These are phyloP conservation scores for Suricata suricatta DNA, from an alignment of 2,113 vertebrate genomes.

Conservation along the genomic window DNA sequence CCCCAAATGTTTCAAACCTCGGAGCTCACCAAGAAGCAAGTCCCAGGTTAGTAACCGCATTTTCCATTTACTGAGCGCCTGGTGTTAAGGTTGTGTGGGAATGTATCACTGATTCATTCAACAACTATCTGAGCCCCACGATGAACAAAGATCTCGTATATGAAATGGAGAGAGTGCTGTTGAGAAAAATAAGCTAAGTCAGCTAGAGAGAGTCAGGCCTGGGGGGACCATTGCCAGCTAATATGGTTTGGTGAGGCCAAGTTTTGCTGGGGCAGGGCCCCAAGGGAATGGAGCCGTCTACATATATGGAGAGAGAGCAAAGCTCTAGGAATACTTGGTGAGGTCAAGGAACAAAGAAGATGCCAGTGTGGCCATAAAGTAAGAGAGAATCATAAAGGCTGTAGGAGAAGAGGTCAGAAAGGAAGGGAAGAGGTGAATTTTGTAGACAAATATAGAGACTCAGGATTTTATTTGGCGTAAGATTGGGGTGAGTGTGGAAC, in stretches of 20 bases:
- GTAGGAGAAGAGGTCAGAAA: neutral
- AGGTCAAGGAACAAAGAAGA: neutral
- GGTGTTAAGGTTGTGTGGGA: neutral
- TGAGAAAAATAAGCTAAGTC: neutral
- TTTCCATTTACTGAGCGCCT: neutral
- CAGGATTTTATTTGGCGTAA: neutral
- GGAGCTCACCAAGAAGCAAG: neutral
- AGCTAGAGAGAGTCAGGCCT: neutral
- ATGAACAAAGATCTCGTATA: neutral
- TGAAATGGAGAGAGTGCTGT: accelerated
- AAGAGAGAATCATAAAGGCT: neutral
- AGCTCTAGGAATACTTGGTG: neutral
- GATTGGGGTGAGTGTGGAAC: neutral
- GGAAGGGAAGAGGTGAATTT: neutral
- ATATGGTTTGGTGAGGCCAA: no score
- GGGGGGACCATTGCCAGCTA: neutral
- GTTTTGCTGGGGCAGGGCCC: no score
- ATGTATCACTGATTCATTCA: neutral
- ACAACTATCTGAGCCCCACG: neutral
- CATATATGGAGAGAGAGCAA: neutral
- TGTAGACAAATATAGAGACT: neutral
- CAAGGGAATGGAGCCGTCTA: neutral
- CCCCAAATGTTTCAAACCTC: neutral
- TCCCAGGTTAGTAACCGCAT: neutral
- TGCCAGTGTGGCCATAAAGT: no score